Conservation (phyloP, 2,888 invertebrate genomes). For the Platypus cylindrus region DNA sequence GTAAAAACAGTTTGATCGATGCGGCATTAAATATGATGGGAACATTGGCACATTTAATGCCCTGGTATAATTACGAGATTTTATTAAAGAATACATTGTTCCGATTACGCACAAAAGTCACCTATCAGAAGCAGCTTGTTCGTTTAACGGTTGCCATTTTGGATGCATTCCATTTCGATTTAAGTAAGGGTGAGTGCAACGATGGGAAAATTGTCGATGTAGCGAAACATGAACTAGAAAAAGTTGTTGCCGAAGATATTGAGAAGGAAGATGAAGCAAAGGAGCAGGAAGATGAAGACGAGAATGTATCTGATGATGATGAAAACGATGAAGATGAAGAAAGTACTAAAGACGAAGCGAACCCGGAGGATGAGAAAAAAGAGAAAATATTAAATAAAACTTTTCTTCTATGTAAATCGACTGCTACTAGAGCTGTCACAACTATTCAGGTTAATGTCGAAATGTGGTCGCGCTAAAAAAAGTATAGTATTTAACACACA, state of each 20-base stretch:
- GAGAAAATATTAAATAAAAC: slow-evolving; percentile 33
- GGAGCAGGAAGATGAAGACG: slow-evolving; percentile 9
- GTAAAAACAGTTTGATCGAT: slow-evolving; percentile 71
- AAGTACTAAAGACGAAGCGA: slow-evolving; percentile 20
- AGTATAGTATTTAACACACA: background rate
- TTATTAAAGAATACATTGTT: slow-evolving; percentile 69
- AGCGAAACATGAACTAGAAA: slow-evolving; percentile 2
- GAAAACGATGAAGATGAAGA: slow-evolving; percentile 32
- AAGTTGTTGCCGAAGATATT: slow-evolving; percentile 26
- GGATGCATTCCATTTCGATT: slow-evolving; percentile 86
- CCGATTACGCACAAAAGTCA: slow-evolving; percentile 55
- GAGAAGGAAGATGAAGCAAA: slow-evolving; percentile 16
- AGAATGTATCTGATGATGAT: slow-evolving; percentile 15
- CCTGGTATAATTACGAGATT: slow-evolving; percentile 83
- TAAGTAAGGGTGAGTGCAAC: slow-evolving; percentile 45
- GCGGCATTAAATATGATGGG: slow-evolving; percentile 73
- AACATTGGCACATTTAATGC: slow-evolving; percentile 60
- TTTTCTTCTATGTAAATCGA: slow-evolving; percentile 50
- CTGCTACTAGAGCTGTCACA: slow-evolving; percentile 60
- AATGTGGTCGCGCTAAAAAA: too few species aligned
- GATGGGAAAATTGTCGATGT: background rate
- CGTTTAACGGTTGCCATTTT: slow-evolving; percentile 64
- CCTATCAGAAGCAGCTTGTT: slow-evolving; percentile 74
- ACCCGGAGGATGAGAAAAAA: slow-evolving; percentile 16
- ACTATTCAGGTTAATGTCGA: slow-evolving; percentile 28